Conservation (phyloP, 2,888 invertebrate species). For the Ophioninae sp. region DNA sequence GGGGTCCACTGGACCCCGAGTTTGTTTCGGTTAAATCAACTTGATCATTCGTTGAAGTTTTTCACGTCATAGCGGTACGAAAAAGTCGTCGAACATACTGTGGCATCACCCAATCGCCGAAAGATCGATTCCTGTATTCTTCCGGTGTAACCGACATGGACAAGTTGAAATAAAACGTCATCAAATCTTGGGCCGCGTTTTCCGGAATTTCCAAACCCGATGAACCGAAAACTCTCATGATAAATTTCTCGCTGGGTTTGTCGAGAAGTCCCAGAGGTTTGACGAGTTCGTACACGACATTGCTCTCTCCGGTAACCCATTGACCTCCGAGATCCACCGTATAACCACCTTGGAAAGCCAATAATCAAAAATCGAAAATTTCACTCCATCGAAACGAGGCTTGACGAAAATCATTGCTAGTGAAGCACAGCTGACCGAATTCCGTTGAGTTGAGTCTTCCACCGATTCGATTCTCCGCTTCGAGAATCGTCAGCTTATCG, state of each 20-base stretch:
- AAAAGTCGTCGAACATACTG: slow-evolving; percentile 4
- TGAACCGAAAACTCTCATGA: neutral
- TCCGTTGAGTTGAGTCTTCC: slow-evolving; percentile 62
- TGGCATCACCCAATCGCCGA: slow-evolving; percentile 26
- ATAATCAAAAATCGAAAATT: neutral
- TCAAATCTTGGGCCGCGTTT: slow-evolving; percentile 2
- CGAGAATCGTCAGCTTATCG: slow-evolving; percentile 81
- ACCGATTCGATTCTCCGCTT: slow-evolving; percentile 76
- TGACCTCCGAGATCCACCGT: slow-evolving; percentile 73
- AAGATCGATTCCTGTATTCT: slow-evolving; percentile 20
- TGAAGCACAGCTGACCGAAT: slow-evolving; percentile 75
- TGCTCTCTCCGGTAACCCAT: slow-evolving; percentile 73
- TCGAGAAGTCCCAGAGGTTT: slow-evolving; percentile 65
- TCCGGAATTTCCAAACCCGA: slow-evolving; percentile 22
- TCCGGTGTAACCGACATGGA: neutral
- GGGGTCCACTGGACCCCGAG: too few species aligned
- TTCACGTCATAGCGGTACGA: neutral
- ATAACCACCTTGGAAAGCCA: slow-evolving; percentile 67
- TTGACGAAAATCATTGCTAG: neutral
- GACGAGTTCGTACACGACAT: slow-evolving; percentile 70
- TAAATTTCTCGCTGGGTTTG: neutral
- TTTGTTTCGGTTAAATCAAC: neutral
- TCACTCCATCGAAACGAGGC: neutral
- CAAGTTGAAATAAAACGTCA: slow-evolving; percentile 9
- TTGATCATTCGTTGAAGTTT: neutral